phyloP scores from a whole-genome alignment of 2,888 invertebrate species.

The Caenorhabditis macrosperma region DNA sequence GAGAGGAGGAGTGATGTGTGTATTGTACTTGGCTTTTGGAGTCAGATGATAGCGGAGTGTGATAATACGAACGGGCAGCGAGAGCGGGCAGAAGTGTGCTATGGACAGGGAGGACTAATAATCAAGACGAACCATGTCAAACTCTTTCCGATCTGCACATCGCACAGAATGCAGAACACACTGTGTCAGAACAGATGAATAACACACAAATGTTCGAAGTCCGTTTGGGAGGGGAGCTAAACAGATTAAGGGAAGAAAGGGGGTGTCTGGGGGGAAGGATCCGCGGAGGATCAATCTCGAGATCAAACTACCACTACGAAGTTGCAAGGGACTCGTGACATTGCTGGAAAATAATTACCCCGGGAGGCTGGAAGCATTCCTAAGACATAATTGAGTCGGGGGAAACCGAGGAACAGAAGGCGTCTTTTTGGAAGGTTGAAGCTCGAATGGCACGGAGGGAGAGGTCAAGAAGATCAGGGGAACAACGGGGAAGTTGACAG shows the following conservation, averaged over 20 bases:
- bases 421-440: too few species aligned
- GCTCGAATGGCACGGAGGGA: too few species aligned
- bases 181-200: too few species aligned
- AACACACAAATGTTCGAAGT: too few species aligned
- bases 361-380: background rate
- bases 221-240: too few species aligned
- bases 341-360: conserved; percentile 1
- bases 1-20: background rate
- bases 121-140: too few species aligned
- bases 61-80: background rate
- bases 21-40: background rate
- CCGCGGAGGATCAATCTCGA: background rate
- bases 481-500: too few species aligned
- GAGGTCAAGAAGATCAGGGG: too few species aligned
- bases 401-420: background rate
- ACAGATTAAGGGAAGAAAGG: background rate
- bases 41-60: background rate
- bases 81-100: background rate
- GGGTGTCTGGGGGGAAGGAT: too few species aligned
- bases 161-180: too few species aligned
- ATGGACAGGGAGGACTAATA: too few species aligned
- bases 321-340: background rate
- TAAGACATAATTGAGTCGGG: background rate
- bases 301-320: background rate
- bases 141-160: too few species aligned